Conservation (phyloP, 1,140 invertebrate species). For the Portunus trituberculatus region DNA sequence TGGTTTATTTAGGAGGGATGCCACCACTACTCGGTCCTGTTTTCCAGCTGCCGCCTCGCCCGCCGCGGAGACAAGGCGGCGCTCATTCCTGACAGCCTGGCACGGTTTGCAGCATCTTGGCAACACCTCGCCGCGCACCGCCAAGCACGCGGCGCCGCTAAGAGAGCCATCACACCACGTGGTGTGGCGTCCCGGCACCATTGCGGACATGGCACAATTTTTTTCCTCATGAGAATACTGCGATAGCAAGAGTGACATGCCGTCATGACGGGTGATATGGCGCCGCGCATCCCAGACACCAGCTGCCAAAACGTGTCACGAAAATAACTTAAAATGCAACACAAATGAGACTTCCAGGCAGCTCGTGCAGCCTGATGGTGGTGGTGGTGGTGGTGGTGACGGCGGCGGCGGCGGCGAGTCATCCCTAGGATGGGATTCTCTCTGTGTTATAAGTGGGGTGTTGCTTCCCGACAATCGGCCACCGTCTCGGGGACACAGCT, state of each 20-base stretch:
- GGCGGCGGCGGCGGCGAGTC: too few relatives aligned
- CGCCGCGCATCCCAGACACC: background rate
- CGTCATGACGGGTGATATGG: too few relatives aligned
- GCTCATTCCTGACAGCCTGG: background rate
- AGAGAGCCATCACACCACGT: too few relatives aligned
- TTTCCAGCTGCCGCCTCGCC: background rate
- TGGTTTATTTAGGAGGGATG: background rate
- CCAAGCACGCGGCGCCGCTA: background rate
- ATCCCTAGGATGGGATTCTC: too few relatives aligned
- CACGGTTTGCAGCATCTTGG: background rate
- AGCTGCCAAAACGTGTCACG: background rate
- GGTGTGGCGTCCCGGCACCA: too few relatives aligned
- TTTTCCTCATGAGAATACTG: too few relatives aligned
- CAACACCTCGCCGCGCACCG: background rate
- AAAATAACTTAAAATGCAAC: background rate
- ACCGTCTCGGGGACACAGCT: background rate
- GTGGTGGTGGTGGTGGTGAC: background rate
- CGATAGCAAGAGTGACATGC: too few relatives aligned
- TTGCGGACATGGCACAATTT: too few relatives aligned
- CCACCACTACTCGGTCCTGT: background rate
- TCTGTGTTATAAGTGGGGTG: background rate
- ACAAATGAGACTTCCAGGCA: background rate
- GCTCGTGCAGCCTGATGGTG: background rate
- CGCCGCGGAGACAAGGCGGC: background rate
- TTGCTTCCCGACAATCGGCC: background rate